Conservation (phyloP, 2,888 invertebrate genomes). For the Molorchus minor region DNA sequence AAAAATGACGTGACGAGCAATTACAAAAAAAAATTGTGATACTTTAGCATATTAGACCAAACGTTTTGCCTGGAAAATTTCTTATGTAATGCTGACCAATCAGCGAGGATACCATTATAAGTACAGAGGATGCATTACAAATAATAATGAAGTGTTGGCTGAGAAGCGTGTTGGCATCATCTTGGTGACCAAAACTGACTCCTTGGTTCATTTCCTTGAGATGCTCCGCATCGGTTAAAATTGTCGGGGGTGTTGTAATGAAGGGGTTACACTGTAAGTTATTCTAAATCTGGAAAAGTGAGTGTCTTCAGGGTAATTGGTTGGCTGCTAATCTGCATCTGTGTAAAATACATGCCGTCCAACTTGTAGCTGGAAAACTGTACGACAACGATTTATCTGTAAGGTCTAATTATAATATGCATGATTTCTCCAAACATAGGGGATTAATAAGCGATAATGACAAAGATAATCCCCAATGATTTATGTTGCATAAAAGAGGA, state of each 20-base stretch:
- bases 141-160: too few species aligned
- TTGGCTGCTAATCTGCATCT: slow-evolving; percentile 36
- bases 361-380: slow-evolving; percentile 46
- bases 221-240: too few species aligned
- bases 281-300: not conserved
- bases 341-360: slow-evolving; percentile 49
- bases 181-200: too few species aligned
- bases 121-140: too few species aligned
- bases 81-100: too few species aligned
- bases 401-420: slow-evolving; percentile 27
- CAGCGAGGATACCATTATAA: too few species aligned
- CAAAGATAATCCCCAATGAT: slow-evolving; percentile 34
- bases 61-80: too few species aligned
- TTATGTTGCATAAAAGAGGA: slow-evolving; percentile 39
- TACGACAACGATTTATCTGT: slow-evolving; percentile 34
- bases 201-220: too few species aligned
- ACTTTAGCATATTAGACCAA: slow-evolving; percentile 12
- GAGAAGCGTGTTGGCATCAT: too few species aligned
- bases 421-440: slow-evolving; percentile 47
- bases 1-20: not conserved
- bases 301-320: not conserved
- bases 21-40: slow-evolving; percentile 11
- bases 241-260: not conserved
- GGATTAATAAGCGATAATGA: slow-evolving; percentile 52
- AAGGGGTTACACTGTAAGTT: not conserved